phyloP scores from a whole-genome alignment of 2,797 vertebrate genomes.

The Distichodus sexfasciatus region DNA sequence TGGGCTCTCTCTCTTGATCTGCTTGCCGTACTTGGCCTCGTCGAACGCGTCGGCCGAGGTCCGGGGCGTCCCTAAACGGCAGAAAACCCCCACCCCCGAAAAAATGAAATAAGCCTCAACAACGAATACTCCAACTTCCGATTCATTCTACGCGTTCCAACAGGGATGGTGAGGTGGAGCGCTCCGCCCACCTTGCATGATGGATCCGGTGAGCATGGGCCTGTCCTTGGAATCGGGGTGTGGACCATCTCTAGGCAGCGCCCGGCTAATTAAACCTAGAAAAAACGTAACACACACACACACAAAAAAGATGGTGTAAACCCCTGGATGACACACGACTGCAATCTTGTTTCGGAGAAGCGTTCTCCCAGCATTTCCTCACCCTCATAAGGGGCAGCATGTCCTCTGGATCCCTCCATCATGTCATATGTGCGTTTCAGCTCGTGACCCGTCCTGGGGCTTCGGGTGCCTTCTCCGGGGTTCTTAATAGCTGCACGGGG shows the following conservation, averaged over 20 bases:
- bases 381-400: constrained; percentile 90
- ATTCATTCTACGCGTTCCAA: too few species aligned
- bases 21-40: constrained; percentile 92
- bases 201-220: constrained; percentile 87
- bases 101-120: too few species aligned
- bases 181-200: constrained; percentile 89
- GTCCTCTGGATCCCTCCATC: constrained; percentile 88
- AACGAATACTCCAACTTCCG: too few species aligned
- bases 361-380: constrained; percentile 23
- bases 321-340: not conserved
- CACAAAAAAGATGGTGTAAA: not conserved
- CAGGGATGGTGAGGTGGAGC: too few species aligned
- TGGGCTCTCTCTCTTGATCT: constrained; percentile 94
- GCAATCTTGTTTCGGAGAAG: not conserved
- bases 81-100: too few species aligned
- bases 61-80: constrained; percentile 86
- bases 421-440: constrained; percentile 94
- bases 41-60: constrained; percentile 87
- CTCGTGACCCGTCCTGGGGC: constrained; percentile 88
- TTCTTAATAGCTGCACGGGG: constrained; percentile 95
- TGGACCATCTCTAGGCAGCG: constrained; percentile 86
- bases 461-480: constrained; percentile 90
- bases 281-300: too few species aligned
- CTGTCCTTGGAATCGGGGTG: constrained; percentile 91
- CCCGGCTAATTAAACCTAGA: constrained; percentile 92